These are phyloP conservation scores for Sparus aurata DNA, from an alignment of 2,797 vertebrate species.

Conservation along the genomic window DNA sequence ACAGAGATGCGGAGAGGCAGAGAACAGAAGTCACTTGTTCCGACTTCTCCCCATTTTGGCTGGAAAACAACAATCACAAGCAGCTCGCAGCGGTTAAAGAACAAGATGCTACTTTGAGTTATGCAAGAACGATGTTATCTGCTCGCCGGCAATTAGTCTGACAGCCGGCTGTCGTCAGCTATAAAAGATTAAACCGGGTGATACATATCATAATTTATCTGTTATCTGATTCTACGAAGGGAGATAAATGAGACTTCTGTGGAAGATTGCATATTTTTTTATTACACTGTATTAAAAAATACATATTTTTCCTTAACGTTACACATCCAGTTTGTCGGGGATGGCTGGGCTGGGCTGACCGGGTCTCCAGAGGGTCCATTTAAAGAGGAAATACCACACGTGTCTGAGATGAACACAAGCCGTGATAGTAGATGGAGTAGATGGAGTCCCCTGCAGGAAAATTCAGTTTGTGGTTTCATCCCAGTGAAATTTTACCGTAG, in stretches of 20 bases:
- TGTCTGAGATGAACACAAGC: constrained; percentile 25
- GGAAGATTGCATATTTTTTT: background rate
- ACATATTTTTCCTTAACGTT: background rate
- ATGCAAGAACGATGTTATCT: constrained; percentile 51
- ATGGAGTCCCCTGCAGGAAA: background rate
- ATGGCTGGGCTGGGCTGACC: constrained; percentile 26
- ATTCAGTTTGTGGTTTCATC: background rate
- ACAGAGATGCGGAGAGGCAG: background rate
- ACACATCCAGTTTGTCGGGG: constrained; percentile 2
- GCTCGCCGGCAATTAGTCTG: constrained; percentile 32
- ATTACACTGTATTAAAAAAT: background rate
- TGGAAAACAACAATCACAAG: constrained; percentile 20
- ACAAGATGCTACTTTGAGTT: constrained; percentile 39
- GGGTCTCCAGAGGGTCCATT: constrained; percentile 40
- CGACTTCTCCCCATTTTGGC: constrained; percentile 22
- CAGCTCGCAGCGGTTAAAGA: constrained; percentile 7
- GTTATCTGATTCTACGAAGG: background rate
- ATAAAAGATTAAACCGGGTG: constrained; percentile 13
- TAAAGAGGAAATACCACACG: constrained; percentile 65
- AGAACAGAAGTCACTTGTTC: constrained; percentile 4
- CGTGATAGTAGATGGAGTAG: constrained; percentile 13
- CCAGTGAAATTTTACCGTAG: background rate
- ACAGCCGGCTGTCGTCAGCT: constrained; percentile 27
- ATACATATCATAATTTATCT: background rate
- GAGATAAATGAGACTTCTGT: background rate